phyloP scores from a whole-genome alignment of 1,140 invertebrate species.

The Calycopis cecrops region DNA sequence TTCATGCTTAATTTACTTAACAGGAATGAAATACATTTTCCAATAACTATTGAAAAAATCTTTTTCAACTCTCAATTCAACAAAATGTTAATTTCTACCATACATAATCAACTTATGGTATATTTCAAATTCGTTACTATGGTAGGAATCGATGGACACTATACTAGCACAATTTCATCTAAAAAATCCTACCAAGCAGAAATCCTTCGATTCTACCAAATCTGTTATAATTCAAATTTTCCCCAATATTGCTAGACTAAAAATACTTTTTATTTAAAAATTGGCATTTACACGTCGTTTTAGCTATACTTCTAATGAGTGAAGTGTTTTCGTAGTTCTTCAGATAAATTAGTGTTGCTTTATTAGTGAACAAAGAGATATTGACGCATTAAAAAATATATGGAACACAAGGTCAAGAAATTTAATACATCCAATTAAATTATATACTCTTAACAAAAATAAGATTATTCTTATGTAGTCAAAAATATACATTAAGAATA shows the following conservation, averaged over 20 bases:
- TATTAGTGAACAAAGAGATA: slow-evolving; percentile 11
- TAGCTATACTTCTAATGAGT: slow-evolving; percentile 35
- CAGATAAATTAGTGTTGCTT: slow-evolving; percentile 36
- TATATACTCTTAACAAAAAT: no score
- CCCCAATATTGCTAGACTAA: slow-evolving; percentile 30
- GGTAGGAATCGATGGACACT: slow-evolving; percentile 19
- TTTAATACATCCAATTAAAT: no score
- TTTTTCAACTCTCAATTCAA: slow-evolving; percentile 13
- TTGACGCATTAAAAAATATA: not conserved
- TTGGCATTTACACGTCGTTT: slow-evolving; percentile 20
- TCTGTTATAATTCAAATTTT: slow-evolving; percentile 25
- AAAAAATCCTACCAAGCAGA: slow-evolving; percentile 32
- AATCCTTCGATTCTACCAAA: slow-evolving; percentile 26
- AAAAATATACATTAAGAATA: no score
- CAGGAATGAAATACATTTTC: slow-evolving; percentile 14
- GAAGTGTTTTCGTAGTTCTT: slow-evolving; percentile 25
- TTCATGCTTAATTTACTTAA: slow-evolving; percentile 29
- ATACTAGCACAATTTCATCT: slow-evolving; percentile 31
- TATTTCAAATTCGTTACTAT: slow-evolving; percentile 18
- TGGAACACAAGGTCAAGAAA: no score
- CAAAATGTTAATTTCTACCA: slow-evolving; percentile 19
- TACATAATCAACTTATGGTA: slow-evolving; percentile 17
- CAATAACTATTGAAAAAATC: slow-evolving; percentile 9
- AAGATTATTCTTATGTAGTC: no score
- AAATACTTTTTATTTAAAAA: slow-evolving; percentile 22